phyloP scores from a whole-genome alignment of 1,140 invertebrate species.

The Nephotettix cincticeps region DNA sequence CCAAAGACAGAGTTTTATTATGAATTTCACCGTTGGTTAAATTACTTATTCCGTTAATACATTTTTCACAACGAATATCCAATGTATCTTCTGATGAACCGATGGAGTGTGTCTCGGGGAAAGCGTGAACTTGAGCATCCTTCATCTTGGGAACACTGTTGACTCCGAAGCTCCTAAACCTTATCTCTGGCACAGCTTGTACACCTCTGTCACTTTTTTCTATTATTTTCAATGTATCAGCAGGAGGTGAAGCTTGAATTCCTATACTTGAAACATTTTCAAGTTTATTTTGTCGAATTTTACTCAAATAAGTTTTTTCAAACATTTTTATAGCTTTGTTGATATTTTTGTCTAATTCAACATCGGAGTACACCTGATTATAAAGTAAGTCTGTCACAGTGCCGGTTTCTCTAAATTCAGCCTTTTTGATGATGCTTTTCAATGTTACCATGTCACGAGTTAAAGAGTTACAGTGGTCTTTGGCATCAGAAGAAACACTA shows the following conservation, averaged over 20 bases:
- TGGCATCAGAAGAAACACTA: not conserved
- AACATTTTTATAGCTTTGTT: slow-evolving; percentile 33
- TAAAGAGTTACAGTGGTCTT: not conserved
- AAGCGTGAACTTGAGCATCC: slow-evolving; percentile 47
- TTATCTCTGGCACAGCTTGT: slow-evolving; percentile 46
- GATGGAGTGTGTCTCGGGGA: not conserved
- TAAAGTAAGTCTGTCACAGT: slow-evolving; percentile 28
- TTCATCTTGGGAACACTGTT: slow-evolving; percentile 47
- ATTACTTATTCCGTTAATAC: slow-evolving; percentile 40
- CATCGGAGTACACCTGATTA: slow-evolving; percentile 25
- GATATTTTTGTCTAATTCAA: slow-evolving; percentile 29
- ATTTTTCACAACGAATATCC: slow-evolving; percentile 52
- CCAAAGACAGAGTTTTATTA: slow-evolving; percentile 25
- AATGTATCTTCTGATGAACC: slow-evolving; percentile 52
- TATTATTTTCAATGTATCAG: slow-evolving; percentile 38
- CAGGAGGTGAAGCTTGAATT: slow-evolving; percentile 20
- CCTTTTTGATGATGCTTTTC: slow-evolving; percentile 13
- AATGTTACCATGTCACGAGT: slow-evolving; percentile 10
- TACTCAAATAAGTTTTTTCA: slow-evolving; percentile 24
- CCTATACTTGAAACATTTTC: slow-evolving; percentile 14
- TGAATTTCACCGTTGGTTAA: slow-evolving; percentile 39
- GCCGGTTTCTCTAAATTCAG: slow-evolving; percentile 9
- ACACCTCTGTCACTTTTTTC: slow-evolving; percentile 45
- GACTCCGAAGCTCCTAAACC: slow-evolving; percentile 47
- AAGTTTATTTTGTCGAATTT: not conserved